Percentiles rank a stretch among this genome's conserved stretches.
Evolutionary conservation across 2,113 vertebrate genomes (phyloP).

Genomic region (Podocnemis expansa): DNA sequence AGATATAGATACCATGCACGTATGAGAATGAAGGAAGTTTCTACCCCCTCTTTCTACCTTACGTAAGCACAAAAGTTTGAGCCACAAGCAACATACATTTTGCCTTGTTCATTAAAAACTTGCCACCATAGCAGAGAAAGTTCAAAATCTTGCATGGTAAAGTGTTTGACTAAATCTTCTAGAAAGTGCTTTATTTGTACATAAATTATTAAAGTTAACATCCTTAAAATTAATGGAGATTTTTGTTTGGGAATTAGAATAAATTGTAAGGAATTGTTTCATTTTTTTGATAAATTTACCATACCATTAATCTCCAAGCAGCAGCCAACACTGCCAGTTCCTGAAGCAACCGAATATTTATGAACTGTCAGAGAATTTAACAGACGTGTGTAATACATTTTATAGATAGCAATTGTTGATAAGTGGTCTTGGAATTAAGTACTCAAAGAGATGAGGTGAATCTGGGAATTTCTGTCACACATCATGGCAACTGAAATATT

Average conservation of each 20-base stretch:
- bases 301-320: slow-evolving; percentile 52
- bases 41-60: not conserved
- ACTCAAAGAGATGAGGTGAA: slow-evolving; percentile 47
- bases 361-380: slow-evolving; percentile 61
- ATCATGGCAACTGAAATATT: slow-evolving; percentile 48
- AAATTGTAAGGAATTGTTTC: not conserved
- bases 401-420: slow-evolving; percentile 54
- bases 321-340: slow-evolving; percentile 38
- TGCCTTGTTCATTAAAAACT: not conserved
- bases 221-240: not conserved
- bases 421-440: slow-evolving; percentile 54
- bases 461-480: slow-evolving; percentile 45
- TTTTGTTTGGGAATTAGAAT: not conserved
- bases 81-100: not conserved
- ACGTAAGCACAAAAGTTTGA: not conserved
- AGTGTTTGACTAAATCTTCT: not conserved
- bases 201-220: not conserved
- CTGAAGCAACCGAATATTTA: slow-evolving; percentile 56
- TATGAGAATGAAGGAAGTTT: not conserved
- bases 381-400: slow-evolving; percentile 53
- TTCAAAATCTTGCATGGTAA: not conserved
- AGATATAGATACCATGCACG: not conserved
- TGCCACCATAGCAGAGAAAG: not conserved
- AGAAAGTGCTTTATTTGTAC: not conserved
- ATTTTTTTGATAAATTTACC: slow-evolving; percentile 30